Evolutionary conservation across 2,113 vertebrate genomes (phyloP).

Genomic region (Periophthalmodon schlosseri): DNA sequence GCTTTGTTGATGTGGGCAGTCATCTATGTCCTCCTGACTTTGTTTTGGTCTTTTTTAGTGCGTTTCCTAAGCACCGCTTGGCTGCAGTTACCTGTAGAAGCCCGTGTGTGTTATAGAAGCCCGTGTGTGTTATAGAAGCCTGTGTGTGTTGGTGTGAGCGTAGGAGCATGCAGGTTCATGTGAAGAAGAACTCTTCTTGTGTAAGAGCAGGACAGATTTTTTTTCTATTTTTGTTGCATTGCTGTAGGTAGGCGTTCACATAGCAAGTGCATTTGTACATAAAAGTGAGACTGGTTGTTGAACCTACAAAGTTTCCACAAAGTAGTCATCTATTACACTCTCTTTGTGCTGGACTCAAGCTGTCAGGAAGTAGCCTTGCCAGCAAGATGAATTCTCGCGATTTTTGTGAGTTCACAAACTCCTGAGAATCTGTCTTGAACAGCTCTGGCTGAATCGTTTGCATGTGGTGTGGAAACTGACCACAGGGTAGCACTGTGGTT

Average conservation of each 20-base stretch:
- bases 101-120: slow-evolving; percentile 31
- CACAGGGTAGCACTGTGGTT: too few species aligned
- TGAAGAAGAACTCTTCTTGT: slow-evolving; percentile 25
- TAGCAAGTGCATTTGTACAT: neutral
- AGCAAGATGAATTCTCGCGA: too few species aligned
- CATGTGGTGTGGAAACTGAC: too few species aligned
- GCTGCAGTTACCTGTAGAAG: slow-evolving; percentile 18
- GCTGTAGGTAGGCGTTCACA: slow-evolving; percentile 36
- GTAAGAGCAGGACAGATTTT: slow-evolving; percentile 33
- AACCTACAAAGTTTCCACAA: neutral
- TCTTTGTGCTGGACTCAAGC: neutral
- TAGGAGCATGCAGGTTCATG: slow-evolving; percentile 40
- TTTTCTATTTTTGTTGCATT: slow-evolving; percentile 1
- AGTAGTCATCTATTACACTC: neutral
- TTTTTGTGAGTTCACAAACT: too few species aligned
- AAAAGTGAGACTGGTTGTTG: neutral
- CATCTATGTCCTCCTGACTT: slow-evolving; percentile 30
- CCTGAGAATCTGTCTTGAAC: too few species aligned
- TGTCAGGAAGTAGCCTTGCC: too few species aligned
- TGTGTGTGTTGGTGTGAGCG: slow-evolving; percentile 34
- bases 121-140: too few species aligned
- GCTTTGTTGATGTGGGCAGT: slow-evolving; percentile 14
- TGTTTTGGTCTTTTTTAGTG: slow-evolving; percentile 34
- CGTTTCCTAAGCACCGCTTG: slow-evolving; percentile 27
- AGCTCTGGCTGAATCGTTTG: too few species aligned